Percentiles rank a stretch among this genome's conserved stretches.
phyloP scores from a whole-genome alignment of 2,113 vertebrate genomes.

The Brevimyrus niger region DNA sequence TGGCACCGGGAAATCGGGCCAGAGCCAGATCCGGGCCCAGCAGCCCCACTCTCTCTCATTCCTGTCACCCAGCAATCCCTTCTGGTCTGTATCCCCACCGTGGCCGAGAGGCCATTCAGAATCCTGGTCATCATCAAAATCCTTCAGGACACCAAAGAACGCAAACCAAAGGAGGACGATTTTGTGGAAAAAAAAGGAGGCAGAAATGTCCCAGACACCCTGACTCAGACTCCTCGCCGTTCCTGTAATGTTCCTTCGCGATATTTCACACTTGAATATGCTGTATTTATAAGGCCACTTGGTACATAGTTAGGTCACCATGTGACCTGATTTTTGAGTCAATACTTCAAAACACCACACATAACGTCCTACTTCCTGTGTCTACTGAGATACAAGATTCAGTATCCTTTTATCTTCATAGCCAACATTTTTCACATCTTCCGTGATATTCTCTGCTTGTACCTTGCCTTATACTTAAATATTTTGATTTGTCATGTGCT shows the following conservation, averaged over 20 bases:
- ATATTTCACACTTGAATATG: conserved; percentile 30
- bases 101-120: not conserved
- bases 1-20: not conserved
- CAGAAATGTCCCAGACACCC: not conserved
- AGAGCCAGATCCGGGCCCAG: not conserved
- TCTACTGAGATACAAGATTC: not conserved
- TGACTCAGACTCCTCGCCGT: not conserved
- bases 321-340: conserved; percentile 35
- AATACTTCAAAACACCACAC: conserved; percentile 28
- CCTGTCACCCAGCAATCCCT: not conserved
- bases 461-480: conserved; percentile 1
- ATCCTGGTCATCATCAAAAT: not conserved
- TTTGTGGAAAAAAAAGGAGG: not conserved
- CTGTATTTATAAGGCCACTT: conserved; percentile 37
- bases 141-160: not conserved
- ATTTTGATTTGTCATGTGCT: not conserved
- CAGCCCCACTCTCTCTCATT: not conserved
- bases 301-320: conserved; percentile 37
- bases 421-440: not conserved
- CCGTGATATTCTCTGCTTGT: not conserved
- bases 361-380: conserved; percentile 34
- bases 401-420: not conserved
- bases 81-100: not conserved
- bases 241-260: conserved; percentile 23
- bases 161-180: not conserved